A percentile compares a stretch with the other conserved stretches of the same genome.
Conservation (phyloP, 1,140 invertebrate genomes). For the Drosophila serrata region DNA sequence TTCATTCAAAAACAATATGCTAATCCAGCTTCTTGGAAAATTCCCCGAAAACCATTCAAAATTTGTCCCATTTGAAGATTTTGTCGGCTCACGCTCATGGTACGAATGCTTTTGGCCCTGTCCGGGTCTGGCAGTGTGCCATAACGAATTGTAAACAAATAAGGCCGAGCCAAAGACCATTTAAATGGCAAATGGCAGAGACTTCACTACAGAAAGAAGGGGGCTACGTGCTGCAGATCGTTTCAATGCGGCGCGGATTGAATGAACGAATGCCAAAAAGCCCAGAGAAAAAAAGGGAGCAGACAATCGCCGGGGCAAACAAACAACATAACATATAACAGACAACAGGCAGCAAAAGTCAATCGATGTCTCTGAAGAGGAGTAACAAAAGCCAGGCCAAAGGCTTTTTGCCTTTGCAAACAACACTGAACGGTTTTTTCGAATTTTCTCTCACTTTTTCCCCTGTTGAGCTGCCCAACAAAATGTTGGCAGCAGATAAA, state of each 20-base stretch:
- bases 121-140: conserved; percentile 47
- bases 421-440: conserved; percentile 28
- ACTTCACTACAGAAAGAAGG: conserved; percentile 12
- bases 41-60: conserved; percentile 27
- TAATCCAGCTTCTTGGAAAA: conserved; percentile 39
- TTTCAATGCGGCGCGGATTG: conserved; percentile 38
- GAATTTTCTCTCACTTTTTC: conserved; percentile 28
- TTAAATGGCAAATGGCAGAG: conserved; percentile 72
- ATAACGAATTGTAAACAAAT: conserved; percentile 77
- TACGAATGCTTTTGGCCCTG: conserved; percentile 29
- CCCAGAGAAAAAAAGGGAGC: conserved; percentile 41
- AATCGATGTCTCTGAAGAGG: conserved; percentile 65
- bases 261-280: conserved; percentile 52
- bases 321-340: conserved; percentile 57
- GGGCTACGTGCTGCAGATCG: conserved; percentile 45
- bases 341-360: conserved; percentile 62
- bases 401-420: conserved; percentile 22
- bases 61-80: conserved; percentile 57
- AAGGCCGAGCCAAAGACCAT: conserved; percentile 40
- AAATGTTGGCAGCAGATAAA: conserved; percentile 48
- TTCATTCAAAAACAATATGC: conserved; percentile 26
- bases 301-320: conserved; percentile 53
- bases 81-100: conserved; percentile 43
- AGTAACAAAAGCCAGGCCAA: conserved; percentile 57
- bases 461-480: background rate